A percentile compares a stretch with the other conserved stretches of the same genome.
Conservation (phyloP, 2,888 invertebrate species). For the Hipparchia semele region DNA sequence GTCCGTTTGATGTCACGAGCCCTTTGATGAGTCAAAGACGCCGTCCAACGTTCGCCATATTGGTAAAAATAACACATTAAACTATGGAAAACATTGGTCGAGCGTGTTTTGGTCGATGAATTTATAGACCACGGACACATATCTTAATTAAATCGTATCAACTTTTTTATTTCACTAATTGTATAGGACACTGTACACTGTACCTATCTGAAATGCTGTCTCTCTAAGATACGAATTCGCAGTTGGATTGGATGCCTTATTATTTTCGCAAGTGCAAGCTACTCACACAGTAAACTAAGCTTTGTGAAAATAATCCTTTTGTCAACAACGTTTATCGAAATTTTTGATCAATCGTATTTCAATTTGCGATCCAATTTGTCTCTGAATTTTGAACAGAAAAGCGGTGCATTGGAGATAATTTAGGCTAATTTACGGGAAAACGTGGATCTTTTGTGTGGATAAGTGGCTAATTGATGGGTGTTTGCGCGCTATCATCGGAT, state of each 20-base stretch:
- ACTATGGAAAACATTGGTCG: slow-evolving; percentile 57
- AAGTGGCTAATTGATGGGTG: slow-evolving; percentile 42
- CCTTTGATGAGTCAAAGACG: slow-evolving; percentile 73
- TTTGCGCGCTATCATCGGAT: slow-evolving; percentile 49
- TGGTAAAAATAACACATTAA: slow-evolving; percentile 78
- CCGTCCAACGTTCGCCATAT: slow-evolving; percentile 71
- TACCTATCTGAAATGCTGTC: not conserved
- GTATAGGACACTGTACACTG: too few species aligned
- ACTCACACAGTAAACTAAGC: too few species aligned
- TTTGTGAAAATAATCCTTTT: too few species aligned
- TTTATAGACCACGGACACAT: slow-evolving; percentile 13
- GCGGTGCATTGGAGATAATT: slow-evolving; percentile 6
- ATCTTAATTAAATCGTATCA: not conserved
- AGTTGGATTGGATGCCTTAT: not conserved
- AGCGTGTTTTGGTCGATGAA: slow-evolving; percentile 34
- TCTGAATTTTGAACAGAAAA: slow-evolving; percentile 6
- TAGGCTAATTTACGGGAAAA: slow-evolving; percentile 31
- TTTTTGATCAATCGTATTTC: not conserved
- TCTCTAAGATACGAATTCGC: not conserved
- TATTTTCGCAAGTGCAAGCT: too few species aligned
- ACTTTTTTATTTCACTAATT: not conserved
- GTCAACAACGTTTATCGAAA: too few species aligned
- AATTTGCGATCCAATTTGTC: not conserved
- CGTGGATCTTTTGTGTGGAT: slow-evolving; percentile 30
- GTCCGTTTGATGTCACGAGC: slow-evolving; percentile 52